phyloP scores from a whole-genome alignment of 2,797 vertebrate species.

The Syncerus caffer region DNA sequence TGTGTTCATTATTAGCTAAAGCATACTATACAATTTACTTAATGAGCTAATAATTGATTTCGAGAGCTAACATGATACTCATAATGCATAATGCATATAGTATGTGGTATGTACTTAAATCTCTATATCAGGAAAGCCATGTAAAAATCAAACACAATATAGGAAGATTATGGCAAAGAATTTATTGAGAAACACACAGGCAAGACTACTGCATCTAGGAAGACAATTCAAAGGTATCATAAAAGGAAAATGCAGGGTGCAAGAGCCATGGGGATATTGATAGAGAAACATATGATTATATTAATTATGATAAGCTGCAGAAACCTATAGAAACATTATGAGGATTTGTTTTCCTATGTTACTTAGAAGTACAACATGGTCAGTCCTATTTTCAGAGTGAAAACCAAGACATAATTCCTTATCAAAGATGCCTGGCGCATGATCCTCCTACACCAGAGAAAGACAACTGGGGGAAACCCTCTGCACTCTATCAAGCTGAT shows the following conservation, averaged over 20 bases:
- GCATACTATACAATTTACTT: background rate
- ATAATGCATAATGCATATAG: background rate
- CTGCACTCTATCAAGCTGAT: too few relatives aligned
- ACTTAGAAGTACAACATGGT: too few relatives aligned
- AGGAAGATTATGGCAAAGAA: too few relatives aligned
- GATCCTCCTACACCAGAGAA: too few relatives aligned
- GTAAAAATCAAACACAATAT: background rate
- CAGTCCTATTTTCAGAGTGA: background rate
- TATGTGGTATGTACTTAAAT: rapidly evolving
- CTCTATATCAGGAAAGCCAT: background rate
- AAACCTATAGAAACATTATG: background rate
- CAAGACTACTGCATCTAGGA: background rate
- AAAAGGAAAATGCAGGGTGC: background rate
- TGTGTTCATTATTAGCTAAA: background rate
- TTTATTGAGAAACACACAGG: background rate
- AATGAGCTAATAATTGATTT: background rate
- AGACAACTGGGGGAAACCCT: background rate
- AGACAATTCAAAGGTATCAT: background rate
- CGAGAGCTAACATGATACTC: background rate
- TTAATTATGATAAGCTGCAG: too few relatives aligned
- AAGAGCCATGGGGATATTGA: background rate
- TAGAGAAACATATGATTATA: too few relatives aligned
- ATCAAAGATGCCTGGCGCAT: background rate
- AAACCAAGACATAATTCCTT: background rate
- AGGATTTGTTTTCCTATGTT: background rate